Base-by-base conservation (phyloP, 1,140 invertebrate species). In the Steinernema feltiae region DNA sequence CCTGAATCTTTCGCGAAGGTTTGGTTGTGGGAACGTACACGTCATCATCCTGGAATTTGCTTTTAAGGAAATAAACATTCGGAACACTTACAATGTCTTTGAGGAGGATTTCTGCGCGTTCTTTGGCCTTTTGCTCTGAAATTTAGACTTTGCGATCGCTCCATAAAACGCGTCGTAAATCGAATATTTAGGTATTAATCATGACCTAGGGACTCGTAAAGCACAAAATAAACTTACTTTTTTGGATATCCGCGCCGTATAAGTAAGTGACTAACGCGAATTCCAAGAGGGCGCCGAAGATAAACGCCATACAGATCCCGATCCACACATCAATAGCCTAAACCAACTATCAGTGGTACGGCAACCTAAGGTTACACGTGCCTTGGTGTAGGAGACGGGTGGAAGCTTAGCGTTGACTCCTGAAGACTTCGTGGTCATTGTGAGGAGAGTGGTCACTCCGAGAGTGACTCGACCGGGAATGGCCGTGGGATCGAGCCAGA, bases 261-360 rank as follows among this genome's bases (percentile, higher is more conserved):
- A 77, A 41, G 76, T 63, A 77, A 15, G 96, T 97, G 70, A 97
- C 94, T 73, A 96, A 90, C 29, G 94, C 94, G 86, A 97, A 97
- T 89, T 97, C 94, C 48, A 97, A 90, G 77, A 97, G 88, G 21
- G 94, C 94, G 30, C 93, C 93, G 87, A 97, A 97, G 21, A 97
- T 94, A 88, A 97, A 97, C 24, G 94, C 96, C 75, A 97, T 89
- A 88, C 94, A 97, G 18, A 95, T n/a, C n/a, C n/a, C n/a, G n/a
- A n/a, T n/a, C n/a, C n/a, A n/a, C n/a, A n/a, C n/a, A n/a, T n/a
- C n/a, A n/a, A n/a, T n/a, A n/a, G n/a, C n/a, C n/a, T n/a, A n/a
- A n/a, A n/a, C n/a, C n/a, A n/a, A n/a, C n/a, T n/a, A n/a, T n/a
- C n/a, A n/a, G n/a, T n/a, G n/a, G n/a, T n/a, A n/a, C n/a, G n/a